phyloP scores from a whole-genome alignment of 2,113 vertebrate genomes.

The Petroica traversi region DNA sequence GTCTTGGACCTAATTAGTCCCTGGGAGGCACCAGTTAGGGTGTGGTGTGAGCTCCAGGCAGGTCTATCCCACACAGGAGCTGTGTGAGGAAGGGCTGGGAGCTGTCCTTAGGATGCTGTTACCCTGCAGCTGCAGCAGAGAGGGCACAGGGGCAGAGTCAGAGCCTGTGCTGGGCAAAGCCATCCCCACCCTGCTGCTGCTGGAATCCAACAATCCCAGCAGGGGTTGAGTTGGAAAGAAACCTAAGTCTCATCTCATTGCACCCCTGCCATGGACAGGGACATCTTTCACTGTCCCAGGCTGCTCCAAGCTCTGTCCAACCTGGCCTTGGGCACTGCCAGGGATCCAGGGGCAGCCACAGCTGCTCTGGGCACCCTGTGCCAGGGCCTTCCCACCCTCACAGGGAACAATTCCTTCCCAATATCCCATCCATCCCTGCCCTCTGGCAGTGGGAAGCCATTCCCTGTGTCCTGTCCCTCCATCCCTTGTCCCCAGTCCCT shows the following conservation, averaged over 20 bases:
- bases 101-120: background rate
- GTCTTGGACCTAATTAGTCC: background rate
- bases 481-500: background rate
- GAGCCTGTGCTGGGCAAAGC: background rate
- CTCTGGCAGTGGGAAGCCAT: background rate
- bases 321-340: accelerated
- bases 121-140: background rate
- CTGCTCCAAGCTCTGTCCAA: accelerated
- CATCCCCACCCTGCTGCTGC: background rate
- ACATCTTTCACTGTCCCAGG: accelerated
- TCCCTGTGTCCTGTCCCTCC: background rate
- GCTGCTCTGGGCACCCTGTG: background rate
- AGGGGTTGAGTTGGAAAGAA: background rate
- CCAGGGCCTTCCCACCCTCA: accelerated
- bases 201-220: background rate
- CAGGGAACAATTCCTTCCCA: accelerated
- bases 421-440: accelerated
- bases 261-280: background rate
- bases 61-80: background rate
- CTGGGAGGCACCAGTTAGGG: background rate
- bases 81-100: background rate
- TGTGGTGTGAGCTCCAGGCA: background rate
- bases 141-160: accelerated
- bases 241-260: background rate
- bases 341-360: background rate